Conservation (phyloP, 2,888 invertebrate species). For the Teleogryllus oceanicus region DNA sequence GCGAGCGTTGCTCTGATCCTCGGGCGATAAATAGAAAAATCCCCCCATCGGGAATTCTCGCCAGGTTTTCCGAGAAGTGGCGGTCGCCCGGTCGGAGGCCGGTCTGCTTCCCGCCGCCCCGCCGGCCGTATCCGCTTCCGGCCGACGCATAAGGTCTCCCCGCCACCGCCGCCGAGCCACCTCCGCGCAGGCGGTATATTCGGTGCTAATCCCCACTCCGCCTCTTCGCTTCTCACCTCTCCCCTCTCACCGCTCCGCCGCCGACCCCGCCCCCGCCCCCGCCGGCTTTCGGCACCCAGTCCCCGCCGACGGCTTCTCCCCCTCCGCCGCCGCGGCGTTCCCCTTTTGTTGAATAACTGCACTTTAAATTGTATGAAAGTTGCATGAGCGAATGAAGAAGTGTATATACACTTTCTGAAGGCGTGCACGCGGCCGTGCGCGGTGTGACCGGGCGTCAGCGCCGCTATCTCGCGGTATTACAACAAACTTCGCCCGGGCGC, state of each 20-base stretch:
- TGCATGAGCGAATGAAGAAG: conserved; percentile 48
- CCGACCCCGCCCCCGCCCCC: conserved; percentile 20
- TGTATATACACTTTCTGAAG: conserved; percentile 9
- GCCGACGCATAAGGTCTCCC: background rate
- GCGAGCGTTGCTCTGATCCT: background rate
- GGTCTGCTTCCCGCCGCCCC: background rate
- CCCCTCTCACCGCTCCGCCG: conserved; percentile 25
- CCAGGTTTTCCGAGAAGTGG: conserved; percentile 2
- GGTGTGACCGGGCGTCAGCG: background rate
- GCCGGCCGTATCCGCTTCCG: background rate
- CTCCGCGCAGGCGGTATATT: conserved; percentile 25
- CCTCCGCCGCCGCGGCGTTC: conserved; percentile 30
- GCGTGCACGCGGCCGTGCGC: background rate
- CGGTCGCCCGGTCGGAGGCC: background rate
- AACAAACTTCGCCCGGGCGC: background rate
- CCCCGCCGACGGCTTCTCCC: background rate
- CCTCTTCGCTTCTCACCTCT: conserved; percentile 29
- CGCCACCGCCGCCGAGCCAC: background rate
- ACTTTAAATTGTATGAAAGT: conserved; percentile 60
- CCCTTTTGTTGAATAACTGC: conserved; percentile 48
- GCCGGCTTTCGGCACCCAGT: background rate
- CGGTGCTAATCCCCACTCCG: conserved; percentile 32
- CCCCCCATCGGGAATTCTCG: conserved; percentile 11
- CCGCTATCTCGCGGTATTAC: conserved; percentile 18
- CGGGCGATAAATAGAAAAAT: conserved; percentile 9